A percentile compares a stretch with the other conserved stretches of the same genome.
Evolutionary conservation across 2,113 vertebrate genomes (phyloP).

Genomic region (Gavialis gangeticus): DNA sequence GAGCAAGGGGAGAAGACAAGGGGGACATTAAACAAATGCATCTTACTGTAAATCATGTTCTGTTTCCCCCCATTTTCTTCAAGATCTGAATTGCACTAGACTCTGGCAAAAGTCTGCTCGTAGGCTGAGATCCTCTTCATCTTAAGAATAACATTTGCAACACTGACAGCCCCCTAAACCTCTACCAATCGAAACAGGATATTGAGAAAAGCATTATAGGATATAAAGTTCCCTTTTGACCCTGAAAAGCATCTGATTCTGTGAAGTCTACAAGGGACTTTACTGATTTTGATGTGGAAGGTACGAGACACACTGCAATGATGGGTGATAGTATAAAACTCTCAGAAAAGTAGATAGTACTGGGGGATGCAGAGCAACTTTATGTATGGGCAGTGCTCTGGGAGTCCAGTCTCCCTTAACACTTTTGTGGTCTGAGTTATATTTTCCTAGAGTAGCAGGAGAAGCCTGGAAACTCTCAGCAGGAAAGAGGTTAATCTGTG

Average conservation of each 20-base stretch:
- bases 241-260: not conserved
- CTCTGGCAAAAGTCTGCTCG: not conserved
- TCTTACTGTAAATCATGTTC: not conserved
- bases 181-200: not conserved
- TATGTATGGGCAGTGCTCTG: not conserved
- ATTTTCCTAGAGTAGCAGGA: not conserved
- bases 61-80: not conserved
- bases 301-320: fast-evolving
- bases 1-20: not conserved
- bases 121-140: not conserved
- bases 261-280: fast-evolving
- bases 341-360: not conserved
- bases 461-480: not conserved
- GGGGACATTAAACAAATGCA: not conserved
- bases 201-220: not conserved
- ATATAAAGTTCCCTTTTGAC: not conserved
- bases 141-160: slow-evolving; percentile 11
- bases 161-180: not conserved
- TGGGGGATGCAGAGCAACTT: fast-evolving
- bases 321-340: not conserved
- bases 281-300: fast-evolving
- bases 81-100: not conserved
- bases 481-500: slow-evolving; percentile 11
- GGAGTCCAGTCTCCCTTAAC: not conserved
- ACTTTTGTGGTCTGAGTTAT: fast-evolving